Base-by-base conservation (phyloP, 2,113 vertebrate species). In the Sula dactylatra region DNA sequence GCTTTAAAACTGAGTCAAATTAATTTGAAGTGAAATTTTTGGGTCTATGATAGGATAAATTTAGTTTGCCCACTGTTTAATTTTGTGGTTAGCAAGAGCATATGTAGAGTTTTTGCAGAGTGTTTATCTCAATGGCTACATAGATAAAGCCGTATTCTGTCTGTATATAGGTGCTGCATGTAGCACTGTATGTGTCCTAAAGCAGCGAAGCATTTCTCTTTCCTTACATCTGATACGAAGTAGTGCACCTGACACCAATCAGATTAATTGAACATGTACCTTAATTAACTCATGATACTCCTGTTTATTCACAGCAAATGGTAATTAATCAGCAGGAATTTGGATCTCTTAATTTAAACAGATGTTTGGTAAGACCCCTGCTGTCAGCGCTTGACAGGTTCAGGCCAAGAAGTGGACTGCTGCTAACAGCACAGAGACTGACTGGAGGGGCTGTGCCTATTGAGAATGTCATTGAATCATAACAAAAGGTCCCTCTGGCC, bases 221-320 rank as follows among this genome's bases (percentile, higher is more conserved):
- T 49, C 36, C 40, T 86, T 56, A 34, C 40, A 47, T 45, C 62
- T 49, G 54, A 56, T 86, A 32, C 6, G 34, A 82, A 66, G 24
- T 9, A 86, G 32, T 59, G 78, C 78, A 81, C 64, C 92, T 93
- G 88, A 88, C 18, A 64, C 50, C 47, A 71, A 22, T 83, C 95
- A 93, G 40, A 82, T 32, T 95, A 97, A 93, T 83, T 96, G 87
- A 96, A 92, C 0, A 8, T 80, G 38, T 82, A 34, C 62, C 11
- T 91, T 97, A 69, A 97, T 97, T 97, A 95, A 94, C 73, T 96
- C 83, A 14, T 58, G 65, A 22, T 89, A 31, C 40, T 95, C 64
- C 81, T 97, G 65, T 93, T 97, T 96, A 86, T 84, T 95, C 82
- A 92, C n/a, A 95, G 72, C 50, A 81, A 93, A 86, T 88, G 34